Conservation (phyloP, 2,113 vertebrate species). For the Istiophorus platypterus region DNA sequence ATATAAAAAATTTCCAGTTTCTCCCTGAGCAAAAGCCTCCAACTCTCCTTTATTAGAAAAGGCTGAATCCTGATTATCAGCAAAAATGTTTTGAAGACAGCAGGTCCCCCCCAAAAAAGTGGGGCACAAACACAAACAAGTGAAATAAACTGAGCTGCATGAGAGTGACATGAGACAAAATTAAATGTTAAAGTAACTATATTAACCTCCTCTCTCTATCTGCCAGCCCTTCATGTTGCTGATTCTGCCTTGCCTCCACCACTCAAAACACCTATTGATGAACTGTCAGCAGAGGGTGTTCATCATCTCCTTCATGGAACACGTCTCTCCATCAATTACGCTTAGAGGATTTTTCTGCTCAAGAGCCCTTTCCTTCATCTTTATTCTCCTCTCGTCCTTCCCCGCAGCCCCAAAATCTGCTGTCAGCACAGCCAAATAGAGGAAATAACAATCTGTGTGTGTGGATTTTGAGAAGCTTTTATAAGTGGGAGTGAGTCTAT, state of each 20-base stretch:
- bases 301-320: constrained; percentile 49
- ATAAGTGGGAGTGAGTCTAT: background rate
- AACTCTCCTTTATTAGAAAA: constrained; percentile 9
- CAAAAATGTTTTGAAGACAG: background rate
- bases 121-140: background rate
- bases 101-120: background rate
- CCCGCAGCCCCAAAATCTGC: background rate
- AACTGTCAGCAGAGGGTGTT: constrained; percentile 60
- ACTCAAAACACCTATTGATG: constrained; percentile 52
- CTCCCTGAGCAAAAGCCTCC: constrained; percentile 4
- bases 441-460: background rate
- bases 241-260: constrained; percentile 8
- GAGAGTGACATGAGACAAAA: constrained; percentile 3
- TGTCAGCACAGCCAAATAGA: background rate
- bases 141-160: background rate
- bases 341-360: constrained; percentile 25
- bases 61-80: constrained; percentile 9
- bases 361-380: constrained; percentile 8
- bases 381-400: constrained; percentile 19
- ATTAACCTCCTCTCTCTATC: background rate
- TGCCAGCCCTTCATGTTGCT: background rate
- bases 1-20: no score
- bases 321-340: constrained; percentile 51
- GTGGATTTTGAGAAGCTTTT: background rate
- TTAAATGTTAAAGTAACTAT: constrained; percentile 7